Evolutionary conservation across 2,888 invertebrate species (phyloP), one percentile per base, ranked within the genome.

Genomic region (Abscondita cerata): DNA sequence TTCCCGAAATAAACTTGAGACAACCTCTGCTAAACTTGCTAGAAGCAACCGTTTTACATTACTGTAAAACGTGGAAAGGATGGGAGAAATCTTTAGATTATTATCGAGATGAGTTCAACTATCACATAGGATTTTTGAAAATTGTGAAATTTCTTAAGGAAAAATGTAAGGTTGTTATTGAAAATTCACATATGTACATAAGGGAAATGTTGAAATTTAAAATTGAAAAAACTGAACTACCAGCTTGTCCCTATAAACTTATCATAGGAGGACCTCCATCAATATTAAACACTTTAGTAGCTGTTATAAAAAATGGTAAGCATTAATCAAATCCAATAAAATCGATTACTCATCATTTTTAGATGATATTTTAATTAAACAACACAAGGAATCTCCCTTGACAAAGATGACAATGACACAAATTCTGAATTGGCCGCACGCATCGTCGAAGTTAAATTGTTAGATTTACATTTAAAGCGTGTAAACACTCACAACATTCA

Each of bases 381-480:
- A 25, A 4, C 25, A 25, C 25, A 6, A 2, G 6, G 25, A 25
- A 25, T 6, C 2, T 4, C 25, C 25, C 4, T 25, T 2, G 25
- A 4, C 25, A 4, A 25, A 2, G 4, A 6, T 25, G 6, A 25
- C 25, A 25, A 2, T 25, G 25, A 25, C 25, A 4, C 4, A 67
- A 52, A 53, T 68, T 34, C 25, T 70, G 11, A 68, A 68, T 48
- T 64, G 68, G 54, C 64, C 68, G 0, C 59, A 59, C 54, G 63
- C 68, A 1, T 44, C 57, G 64, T 64, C 6, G 54, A 61, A 15
- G 52, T 70, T 12, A 64, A 60, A 48, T 51, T 70, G 31, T 67
- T 68, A 6, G 66, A 65, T 34, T 53, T 70, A 33, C 38, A 51
- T 25, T 44, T 70, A n/a, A 48, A 58, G 13, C 44, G 70, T 34